phyloP scores from a whole-genome alignment of 2,797 vertebrate species.

The Allobates femoralis region DNA sequence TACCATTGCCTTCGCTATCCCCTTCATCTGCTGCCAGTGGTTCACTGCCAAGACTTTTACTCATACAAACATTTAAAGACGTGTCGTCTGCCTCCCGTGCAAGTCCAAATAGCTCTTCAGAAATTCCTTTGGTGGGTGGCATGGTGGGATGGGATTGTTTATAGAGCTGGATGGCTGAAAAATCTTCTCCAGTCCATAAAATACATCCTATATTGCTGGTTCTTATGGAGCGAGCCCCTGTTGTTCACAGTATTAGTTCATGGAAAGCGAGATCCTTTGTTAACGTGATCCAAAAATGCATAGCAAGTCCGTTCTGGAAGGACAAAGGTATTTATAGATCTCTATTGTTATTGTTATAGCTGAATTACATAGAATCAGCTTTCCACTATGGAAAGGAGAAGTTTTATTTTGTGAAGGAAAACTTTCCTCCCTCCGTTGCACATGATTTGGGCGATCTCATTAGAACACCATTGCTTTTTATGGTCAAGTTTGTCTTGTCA shows the following conservation, averaged over 20 bases:
- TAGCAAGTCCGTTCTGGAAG: neutral
- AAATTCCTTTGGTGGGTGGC: neutral
- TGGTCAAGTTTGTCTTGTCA: neutral
- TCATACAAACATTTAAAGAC: conserved; percentile 41
- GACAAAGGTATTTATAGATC: conserved; percentile 4
- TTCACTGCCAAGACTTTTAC: conserved; percentile 44
- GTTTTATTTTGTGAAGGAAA: neutral
- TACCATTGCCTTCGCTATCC: conserved; percentile 27
- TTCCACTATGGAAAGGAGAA: neutral
- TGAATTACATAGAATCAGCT: neutral
- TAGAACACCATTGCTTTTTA: neutral
- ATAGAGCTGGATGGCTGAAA: conserved; percentile 7
- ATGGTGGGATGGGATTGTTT: neutral
- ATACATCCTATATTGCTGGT: neutral
- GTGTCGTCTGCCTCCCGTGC: conserved; percentile 10
- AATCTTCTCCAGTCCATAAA: neutral
- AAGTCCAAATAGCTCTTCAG: neutral
- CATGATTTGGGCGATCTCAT: neutral
- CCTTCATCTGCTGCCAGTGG: conserved; percentile 33
- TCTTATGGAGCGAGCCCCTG: conserved; percentile 4
- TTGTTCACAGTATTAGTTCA: neutral
- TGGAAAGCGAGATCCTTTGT: conserved; percentile 1
- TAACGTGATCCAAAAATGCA: neutral
- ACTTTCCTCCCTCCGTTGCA: neutral
- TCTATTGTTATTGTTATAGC: neutral